A percentile compares a stretch with the other conserved stretches of the same genome.
These are phyloP conservation scores for Mastomys natalensis DNA, from an alignment of 2,113 vertebrate species.

Conservation along the genomic window DNA sequence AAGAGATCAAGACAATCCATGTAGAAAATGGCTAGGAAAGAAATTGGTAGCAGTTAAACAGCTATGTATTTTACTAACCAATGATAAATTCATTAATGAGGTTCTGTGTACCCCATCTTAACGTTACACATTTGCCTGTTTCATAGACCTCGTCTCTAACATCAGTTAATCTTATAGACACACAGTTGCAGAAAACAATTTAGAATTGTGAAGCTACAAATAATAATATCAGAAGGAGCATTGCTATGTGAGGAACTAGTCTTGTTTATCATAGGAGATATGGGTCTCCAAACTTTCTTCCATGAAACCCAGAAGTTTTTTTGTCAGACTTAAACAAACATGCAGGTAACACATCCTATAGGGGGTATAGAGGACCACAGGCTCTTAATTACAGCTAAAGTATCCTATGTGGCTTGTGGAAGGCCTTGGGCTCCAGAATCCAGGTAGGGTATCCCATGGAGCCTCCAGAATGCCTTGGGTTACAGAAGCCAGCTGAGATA, in stretches of 20 bases:
- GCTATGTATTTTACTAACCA: not conserved
- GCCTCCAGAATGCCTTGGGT: not conserved
- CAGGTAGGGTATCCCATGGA: not conserved
- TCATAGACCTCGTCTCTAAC: not conserved
- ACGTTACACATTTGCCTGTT: not conserved
- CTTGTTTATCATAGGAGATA: not conserved
- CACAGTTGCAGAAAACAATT: not conserved
- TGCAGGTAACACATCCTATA: not conserved
- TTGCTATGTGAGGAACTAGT: not conserved
- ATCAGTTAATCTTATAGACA: slow-evolving; percentile 18
- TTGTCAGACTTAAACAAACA: not conserved
- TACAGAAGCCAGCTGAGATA: not conserved
- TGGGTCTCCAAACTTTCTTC: not conserved
- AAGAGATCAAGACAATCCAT: slow-evolving; percentile 71
- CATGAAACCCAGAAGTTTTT: not conserved
- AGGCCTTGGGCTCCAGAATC: not conserved
- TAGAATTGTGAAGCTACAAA: not conserved
- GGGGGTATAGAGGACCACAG: accelerated
- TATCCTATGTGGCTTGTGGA: not conserved
- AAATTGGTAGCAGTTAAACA: slow-evolving; percentile 74
- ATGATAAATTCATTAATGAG: not conserved
- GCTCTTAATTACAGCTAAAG: not conserved
- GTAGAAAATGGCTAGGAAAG: slow-evolving; percentile 70
- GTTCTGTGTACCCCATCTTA: not conserved
- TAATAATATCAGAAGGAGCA: not conserved